Conservation (phyloP, 2,888 invertebrate genomes). For the Drosophila mayaguana region DNA sequence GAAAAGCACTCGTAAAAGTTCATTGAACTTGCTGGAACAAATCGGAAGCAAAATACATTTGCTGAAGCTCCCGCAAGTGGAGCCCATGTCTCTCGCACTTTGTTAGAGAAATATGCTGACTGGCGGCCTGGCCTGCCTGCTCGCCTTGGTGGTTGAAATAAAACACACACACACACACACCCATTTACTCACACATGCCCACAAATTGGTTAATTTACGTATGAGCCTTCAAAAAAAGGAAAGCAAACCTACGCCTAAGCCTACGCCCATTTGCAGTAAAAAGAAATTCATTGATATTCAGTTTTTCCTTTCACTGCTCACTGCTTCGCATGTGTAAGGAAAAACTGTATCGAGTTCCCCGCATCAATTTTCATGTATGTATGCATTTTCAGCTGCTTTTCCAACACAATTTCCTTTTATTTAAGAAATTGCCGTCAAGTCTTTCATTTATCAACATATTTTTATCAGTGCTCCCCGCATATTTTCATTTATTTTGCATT, state of each 20-base stretch:
- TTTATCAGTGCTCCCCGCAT: no score
- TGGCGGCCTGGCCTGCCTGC: no score
- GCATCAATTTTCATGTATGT: not conserved
- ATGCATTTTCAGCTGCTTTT: not conserved
- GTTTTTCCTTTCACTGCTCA: slow-evolving; percentile 17
- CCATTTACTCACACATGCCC: not conserved
- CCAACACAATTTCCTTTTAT: not conserved
- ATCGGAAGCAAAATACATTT: slow-evolving; percentile 49
- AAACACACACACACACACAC: not conserved
- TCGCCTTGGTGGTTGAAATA: slow-evolving; percentile 48
- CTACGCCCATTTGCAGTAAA: slow-evolving; percentile 12
- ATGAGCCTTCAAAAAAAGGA: slow-evolving; percentile 15
- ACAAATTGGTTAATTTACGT: slow-evolving; percentile 62
- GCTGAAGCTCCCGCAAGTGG: slow-evolving; percentile 34
- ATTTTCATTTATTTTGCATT: no score
- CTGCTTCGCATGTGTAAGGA: not conserved
- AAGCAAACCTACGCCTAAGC: slow-evolving; percentile 4
- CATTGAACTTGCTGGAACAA: slow-evolving; percentile 61
- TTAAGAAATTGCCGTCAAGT: no score
- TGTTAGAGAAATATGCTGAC: slow-evolving; percentile 24
- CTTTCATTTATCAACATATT: no score
- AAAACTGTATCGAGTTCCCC: not conserved
- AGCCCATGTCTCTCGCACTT: slow-evolving; percentile 23
- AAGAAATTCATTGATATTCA: slow-evolving; percentile 10
- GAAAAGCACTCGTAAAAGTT: slow-evolving; percentile 59